phyloP scores from a whole-genome alignment of 2,888 invertebrate species.

The Thymelicus sylvestris region DNA sequence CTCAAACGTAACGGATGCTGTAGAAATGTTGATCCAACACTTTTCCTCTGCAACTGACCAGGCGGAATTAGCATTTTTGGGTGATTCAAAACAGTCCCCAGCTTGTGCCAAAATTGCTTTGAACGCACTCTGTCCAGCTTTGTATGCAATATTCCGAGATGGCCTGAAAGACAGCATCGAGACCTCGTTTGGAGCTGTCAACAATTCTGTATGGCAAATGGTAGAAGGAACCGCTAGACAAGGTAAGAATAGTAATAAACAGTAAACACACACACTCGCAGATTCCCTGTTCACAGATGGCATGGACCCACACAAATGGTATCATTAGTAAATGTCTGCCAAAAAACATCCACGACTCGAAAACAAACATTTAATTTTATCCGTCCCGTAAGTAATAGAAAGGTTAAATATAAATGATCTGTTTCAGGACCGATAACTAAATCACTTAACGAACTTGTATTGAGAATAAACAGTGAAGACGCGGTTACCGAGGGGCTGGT shows the following conservation, averaged over 20 bases:
- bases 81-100: conserved; percentile 86
- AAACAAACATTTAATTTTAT: too few species aligned
- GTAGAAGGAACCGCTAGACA: conserved; percentile 95
- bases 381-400: too few species aligned
- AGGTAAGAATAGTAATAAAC: conserved; percentile 70
- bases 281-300: too few species aligned
- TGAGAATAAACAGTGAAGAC: conserved; percentile 92
- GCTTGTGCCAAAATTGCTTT: conserved; percentile 90
- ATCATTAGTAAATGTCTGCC: too few species aligned
- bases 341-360: too few species aligned
- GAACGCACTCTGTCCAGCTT: conserved; percentile 91
- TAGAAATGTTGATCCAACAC: conserved; percentile 90
- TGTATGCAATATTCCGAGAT: conserved; percentile 93
- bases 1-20: conserved; percentile 89
- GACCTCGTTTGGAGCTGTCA: conserved; percentile 93
- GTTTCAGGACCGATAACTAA: conserved; percentile 90
- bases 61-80: conserved; percentile 84
- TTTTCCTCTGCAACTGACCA: conserved; percentile 88
- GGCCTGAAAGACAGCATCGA: conserved; percentile 92
- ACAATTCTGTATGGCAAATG: conserved; percentile 95
- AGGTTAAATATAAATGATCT: conserved; percentile 10
- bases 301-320: too few species aligned
- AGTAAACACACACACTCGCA: background rate
- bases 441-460: conserved; percentile 92
- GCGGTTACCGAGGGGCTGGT: conserved; percentile 92